These are phyloP conservation scores for Columba janthina DNA, from an alignment of 2,113 vertebrate genomes.

Conservation along the genomic window DNA sequence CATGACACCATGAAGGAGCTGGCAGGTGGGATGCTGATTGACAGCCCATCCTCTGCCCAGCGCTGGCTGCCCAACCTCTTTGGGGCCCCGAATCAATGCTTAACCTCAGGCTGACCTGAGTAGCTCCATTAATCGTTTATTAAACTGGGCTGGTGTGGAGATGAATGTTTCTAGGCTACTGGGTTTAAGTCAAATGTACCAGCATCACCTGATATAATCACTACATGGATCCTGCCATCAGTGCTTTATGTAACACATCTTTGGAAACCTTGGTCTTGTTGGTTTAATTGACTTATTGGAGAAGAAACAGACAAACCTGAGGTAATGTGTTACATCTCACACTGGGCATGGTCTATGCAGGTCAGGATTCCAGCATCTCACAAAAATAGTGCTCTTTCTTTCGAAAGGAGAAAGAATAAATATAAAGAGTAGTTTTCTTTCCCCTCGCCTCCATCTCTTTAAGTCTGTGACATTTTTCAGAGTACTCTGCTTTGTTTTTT, in stretches of 20 bases:
- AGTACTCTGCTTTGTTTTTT: too few species aligned
- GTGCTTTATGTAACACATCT: background rate
- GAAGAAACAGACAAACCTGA: background rate
- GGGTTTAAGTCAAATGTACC: background rate
- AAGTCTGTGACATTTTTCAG: too few species aligned
- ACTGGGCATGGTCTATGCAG: background rate
- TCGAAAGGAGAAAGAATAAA: background rate
- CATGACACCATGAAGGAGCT: accelerated
- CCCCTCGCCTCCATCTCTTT: background rate
- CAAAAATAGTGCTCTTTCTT: background rate
- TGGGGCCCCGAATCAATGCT: background rate
- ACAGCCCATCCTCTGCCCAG: background rate
- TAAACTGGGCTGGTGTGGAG: background rate
- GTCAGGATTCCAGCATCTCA: background rate
- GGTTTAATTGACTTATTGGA: background rate
- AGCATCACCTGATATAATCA: background rate
- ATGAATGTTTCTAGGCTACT: background rate
- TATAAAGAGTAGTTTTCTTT: accelerated
- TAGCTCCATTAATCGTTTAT: background rate
- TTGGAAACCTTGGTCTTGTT: background rate
- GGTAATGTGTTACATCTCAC: background rate
- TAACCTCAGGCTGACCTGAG: background rate
- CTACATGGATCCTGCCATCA: background rate
- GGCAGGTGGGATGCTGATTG: background rate
- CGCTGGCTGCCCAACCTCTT: background rate